Evolutionary conservation across 2,797 vertebrate genomes (phyloP).

Genomic region (Triplophysa yarkandensis): DNA sequence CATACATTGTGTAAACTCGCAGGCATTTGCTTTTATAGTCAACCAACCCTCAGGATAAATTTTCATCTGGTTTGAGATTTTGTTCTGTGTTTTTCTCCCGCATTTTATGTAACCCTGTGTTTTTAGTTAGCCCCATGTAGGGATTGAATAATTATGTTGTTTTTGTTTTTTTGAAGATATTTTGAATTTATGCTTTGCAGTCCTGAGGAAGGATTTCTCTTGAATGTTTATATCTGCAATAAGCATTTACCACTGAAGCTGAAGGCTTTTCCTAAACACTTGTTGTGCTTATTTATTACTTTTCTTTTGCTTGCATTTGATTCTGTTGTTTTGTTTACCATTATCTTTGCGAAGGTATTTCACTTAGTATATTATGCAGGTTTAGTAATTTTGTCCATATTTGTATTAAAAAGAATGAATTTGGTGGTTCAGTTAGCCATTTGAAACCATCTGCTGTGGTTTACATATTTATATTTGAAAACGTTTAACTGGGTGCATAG

Average conservation of each 20-base stretch:
- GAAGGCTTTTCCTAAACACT: not conserved
- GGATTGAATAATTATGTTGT: not conserved
- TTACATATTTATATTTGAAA: constrained; percentile 29
- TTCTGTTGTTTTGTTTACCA: constrained; percentile 9
- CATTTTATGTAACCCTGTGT: not conserved
- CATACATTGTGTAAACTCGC: not conserved
- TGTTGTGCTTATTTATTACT: constrained; percentile 25
- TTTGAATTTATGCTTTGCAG: not conserved
- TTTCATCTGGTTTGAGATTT: not conserved
- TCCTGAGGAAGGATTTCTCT: constrained; percentile 12
- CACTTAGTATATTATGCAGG: not conserved
- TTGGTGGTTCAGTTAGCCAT: constrained; percentile 12
- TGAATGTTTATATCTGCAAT: constrained; percentile 8
- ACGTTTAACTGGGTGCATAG: not conserved
- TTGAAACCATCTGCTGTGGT: constrained; percentile 10
- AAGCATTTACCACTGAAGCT: constrained; percentile 21
- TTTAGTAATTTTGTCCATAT: constrained; percentile 1
- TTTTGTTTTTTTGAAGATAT: not conserved
- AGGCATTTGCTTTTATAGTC: not conserved
- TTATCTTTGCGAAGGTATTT: constrained; percentile 7
- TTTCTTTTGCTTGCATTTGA: constrained; percentile 12
- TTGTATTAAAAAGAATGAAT: not conserved
- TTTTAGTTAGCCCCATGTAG: constrained; percentile 18
- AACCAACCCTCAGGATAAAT: not conserved
- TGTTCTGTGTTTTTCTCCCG: not conserved